Evolutionary conservation across 1,140 invertebrate genomes (phyloP), one percentile per base, ranked within the genome.

Genomic region (Atta texana): DNA sequence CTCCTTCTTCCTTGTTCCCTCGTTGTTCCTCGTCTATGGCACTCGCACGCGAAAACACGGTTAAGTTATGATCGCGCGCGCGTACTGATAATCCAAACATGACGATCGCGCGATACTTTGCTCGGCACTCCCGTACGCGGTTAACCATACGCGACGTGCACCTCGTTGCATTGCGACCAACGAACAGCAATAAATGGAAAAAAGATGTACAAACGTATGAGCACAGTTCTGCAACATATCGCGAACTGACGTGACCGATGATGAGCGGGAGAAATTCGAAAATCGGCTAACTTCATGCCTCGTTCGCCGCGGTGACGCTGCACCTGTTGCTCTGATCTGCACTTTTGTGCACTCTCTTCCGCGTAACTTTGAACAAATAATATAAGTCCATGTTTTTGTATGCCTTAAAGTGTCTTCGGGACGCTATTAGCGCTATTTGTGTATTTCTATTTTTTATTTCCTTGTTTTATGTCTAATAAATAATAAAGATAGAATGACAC

Each of bases 281-380:
- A 69, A 24, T 69, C 5, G 64, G 18, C 31, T 18, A 28, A 69
- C 39, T 69, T 69, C 39, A 51, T 39, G 39, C 12, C 39, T 12
- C 39, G 34, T 18, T 39, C 64, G 39, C 66, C 39, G 39, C 66
- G 66, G 6, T 28, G 66, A 69, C 66, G 39, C 66, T 69, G 39
- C 66, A 69, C 66, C 66, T 69, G 66, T 69, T 69, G 66, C 66
- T 69, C 66, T 12, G 24, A 69, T 39, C 39, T 69, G 66, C 34
- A 69, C 66, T 49, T 49, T n/a, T 14, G 39, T 51, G n/a, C 66
- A 49, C 21, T 69, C 2, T 69, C 14, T 6, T 49, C 5, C 39
- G 21, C 39, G 21, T 0, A 24, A 24, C 21, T 21, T 69, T 16
- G 6, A 51, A 69, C 21, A 69, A 69, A 51, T 51, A 69, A 69